Base-by-base conservation (phyloP, 2,113 vertebrate species). In the Seriola quinqueradiata region DNA sequence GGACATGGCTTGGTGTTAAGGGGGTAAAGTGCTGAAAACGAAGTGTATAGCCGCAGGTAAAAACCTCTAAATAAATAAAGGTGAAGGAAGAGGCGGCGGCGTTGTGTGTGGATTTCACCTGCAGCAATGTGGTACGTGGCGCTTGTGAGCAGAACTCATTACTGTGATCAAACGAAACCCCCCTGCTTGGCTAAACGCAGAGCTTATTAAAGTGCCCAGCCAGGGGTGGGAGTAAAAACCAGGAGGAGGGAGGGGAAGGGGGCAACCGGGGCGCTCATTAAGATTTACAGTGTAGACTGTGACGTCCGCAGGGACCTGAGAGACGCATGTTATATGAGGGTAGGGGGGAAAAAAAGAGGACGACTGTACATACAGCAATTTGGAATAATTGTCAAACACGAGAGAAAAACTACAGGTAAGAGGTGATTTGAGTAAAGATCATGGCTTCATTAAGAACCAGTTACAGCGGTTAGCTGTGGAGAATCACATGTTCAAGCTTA, bases 121-220 rank as follows among this genome's bases (percentile, higher is more conserved):
- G 87, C 83, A 92, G 91, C 89, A 81, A 89, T 75, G 85, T 72
- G 52, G 75, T 81, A 93, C 92, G 85, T 90, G 92, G 89, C 90
- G 77, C 50, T 89, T 85, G 87, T 74, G 90, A 94, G 79, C 77
- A 90, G 58, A 75, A 86, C 87, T 92, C 92, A 82, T 92, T 93
- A 92, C 87, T 71, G 66, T 75, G 94, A 95, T 95, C 93, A 95
- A 95, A 94, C 79, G 77, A 77, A 84, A 82, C 44, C 83, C 90
- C 89, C 93, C 92, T 50, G 82, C 91, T 44, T 44, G 58, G 91
- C 85, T 90, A 87, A 93, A 84, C 38, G 73, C 92, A 79, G 72
- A 67, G 83, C 81, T 88, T 94, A 94, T 92, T 92, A 92, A 92
- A 94, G 90, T 19, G 59, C 92, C 3, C 92, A 88, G 90, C 77